A percentile compares a stretch with the other conserved stretches of the same genome.
These are phyloP conservation scores for Boleophthalmus pectinirostris DNA, from an alignment of 2,113 vertebrate species.

Conservation along the genomic window DNA sequence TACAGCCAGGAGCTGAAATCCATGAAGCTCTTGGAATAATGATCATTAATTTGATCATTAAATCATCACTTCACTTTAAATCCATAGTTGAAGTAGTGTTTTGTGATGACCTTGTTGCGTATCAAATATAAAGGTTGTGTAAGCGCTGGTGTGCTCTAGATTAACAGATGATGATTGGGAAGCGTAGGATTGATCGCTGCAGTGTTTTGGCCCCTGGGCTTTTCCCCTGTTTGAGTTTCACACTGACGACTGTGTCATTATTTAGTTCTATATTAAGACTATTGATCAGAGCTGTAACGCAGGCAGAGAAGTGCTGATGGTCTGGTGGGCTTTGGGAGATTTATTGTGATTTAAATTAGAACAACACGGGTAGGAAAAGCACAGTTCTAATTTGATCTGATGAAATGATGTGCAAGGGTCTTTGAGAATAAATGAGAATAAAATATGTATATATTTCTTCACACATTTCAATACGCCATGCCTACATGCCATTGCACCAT, in stretches of 20 bases:
- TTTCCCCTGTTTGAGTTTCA: conserved; percentile 35
- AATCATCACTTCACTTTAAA: neutral
- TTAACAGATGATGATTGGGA: conserved; percentile 55
- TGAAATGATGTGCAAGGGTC: conserved; percentile 1
- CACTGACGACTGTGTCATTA: conserved; percentile 48
- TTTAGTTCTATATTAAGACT: conserved; percentile 62
- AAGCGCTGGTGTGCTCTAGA: conserved; percentile 32
- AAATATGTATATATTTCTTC: neutral
- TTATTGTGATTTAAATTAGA: neutral
- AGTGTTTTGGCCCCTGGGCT: conserved; percentile 53
- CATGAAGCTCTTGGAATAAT: neutral
- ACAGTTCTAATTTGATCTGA: neutral
- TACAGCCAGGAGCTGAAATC: no score
- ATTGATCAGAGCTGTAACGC: conserved; percentile 58
- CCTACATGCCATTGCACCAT: no score
- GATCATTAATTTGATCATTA: neutral
- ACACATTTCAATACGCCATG: neutral
- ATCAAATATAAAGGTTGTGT: conserved; percentile 36
- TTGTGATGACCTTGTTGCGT: conserved; percentile 51
- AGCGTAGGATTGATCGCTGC: conserved; percentile 58
- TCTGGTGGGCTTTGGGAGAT: conserved; percentile 7
- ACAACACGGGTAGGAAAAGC: neutral
- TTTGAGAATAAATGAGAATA: neutral
- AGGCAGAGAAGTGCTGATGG: conserved; percentile 20
- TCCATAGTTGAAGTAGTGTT: neutral